Conservation (phyloP, 2,113 vertebrate genomes). For the Chrysemys picta region DNA sequence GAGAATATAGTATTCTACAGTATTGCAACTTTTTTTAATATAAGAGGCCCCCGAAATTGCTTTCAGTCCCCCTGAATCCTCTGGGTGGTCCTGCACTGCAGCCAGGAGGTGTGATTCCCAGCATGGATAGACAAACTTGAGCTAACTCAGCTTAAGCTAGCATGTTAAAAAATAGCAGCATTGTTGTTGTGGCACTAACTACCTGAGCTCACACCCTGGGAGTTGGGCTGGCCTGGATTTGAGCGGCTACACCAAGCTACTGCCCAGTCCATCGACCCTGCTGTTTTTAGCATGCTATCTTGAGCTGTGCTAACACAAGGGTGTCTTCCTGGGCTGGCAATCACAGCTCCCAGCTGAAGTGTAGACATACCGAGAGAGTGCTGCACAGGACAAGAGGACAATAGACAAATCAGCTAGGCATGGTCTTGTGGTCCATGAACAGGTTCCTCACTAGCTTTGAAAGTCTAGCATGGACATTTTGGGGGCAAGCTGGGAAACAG, state of each 20-base stretch:
- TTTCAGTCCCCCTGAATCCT: too few species aligned
- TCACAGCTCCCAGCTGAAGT: too few species aligned
- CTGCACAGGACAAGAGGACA: neutral
- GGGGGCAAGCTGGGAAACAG: neutral
- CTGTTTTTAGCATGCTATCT: neutral
- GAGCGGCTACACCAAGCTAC: neutral
- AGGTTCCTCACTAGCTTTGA: neutral
- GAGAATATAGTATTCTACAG: too few species aligned
- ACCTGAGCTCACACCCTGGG: neutral
- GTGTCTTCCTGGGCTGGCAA: too few species aligned
- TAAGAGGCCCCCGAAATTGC: too few species aligned
- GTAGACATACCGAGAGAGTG: neutral
- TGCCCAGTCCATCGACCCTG: neutral
- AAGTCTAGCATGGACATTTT: neutral
- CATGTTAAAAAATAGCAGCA: neutral
- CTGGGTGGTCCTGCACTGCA: neutral
- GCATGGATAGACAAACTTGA: neutral
- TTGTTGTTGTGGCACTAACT: neutral
- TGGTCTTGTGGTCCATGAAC: neutral
- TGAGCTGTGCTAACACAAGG: neutral
- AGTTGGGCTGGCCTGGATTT: neutral
- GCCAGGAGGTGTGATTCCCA: neutral
- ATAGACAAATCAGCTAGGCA: neutral
- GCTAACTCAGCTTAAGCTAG: neutral
- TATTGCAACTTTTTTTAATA: too few species aligned